Evolutionary conservation across 2,888 invertebrate species (phyloP).

Genomic region (Perizoma affinitatum): DNA sequence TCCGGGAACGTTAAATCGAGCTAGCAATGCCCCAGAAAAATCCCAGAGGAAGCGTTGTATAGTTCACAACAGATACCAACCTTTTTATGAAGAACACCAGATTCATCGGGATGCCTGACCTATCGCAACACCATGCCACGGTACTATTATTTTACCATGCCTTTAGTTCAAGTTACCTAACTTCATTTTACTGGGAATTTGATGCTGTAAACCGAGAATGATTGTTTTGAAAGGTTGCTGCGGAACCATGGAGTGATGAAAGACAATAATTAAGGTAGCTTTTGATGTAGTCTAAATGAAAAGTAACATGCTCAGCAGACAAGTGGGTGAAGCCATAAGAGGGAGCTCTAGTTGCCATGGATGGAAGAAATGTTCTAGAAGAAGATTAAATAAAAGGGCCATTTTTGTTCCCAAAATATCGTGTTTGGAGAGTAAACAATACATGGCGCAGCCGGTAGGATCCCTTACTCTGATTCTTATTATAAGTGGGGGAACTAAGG

Average conservation of each 20-base stretch:
- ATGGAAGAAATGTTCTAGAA: too few relatives aligned
- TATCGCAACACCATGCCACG: conserved; percentile 32
- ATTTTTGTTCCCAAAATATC: too few relatives aligned
- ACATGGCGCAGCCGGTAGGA: too few relatives aligned
- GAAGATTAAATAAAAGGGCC: too few relatives aligned
- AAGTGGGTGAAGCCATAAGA: too few relatives aligned
- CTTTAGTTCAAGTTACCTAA: conserved; percentile 26
- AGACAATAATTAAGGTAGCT: conserved; percentile 21
- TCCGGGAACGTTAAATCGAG: too few relatives aligned
- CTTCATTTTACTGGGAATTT: conserved; percentile 26
- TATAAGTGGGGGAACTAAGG: too few relatives aligned
- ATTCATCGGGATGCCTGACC: conserved; percentile 38
- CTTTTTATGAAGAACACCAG: conserved; percentile 31
- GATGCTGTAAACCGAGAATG: conserved; percentile 27
- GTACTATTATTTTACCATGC: conserved; percentile 8
- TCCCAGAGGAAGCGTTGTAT: not conserved
- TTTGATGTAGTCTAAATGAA: not conserved
- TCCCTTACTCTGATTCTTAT: too few relatives aligned
- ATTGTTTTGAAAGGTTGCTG: conserved; percentile 32
- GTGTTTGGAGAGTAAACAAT: too few relatives aligned
- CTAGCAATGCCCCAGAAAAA: too few relatives aligned
- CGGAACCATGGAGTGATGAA: conserved; percentile 25
- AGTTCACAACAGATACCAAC: conserved; percentile 14
- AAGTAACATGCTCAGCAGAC: too few relatives aligned
- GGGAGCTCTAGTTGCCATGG: too few relatives aligned